Conservation (phyloP, 2,113 vertebrate genomes). For the Motacilla tschutschensis region DNA sequence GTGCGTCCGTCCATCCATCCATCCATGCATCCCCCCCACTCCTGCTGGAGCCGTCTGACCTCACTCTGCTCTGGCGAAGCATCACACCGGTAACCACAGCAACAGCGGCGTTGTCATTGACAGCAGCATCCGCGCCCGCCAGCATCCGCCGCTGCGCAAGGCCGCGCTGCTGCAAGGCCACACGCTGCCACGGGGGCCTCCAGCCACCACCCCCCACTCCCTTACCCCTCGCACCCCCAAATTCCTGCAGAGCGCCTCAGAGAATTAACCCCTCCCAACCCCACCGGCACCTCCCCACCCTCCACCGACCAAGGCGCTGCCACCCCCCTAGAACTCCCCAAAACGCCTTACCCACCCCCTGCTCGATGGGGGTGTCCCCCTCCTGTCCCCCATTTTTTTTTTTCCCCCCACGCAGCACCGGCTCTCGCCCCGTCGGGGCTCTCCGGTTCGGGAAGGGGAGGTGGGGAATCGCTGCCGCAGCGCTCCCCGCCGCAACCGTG, state of each 20-base stretch:
- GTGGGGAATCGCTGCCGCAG: not conserved
- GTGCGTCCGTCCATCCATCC: not conserved
- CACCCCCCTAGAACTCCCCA: not conserved
- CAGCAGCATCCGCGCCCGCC: slow-evolving; percentile 36
- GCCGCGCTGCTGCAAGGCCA: slow-evolving; percentile 36
- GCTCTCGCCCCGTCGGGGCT: not conserved
- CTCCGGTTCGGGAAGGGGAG: not conserved
- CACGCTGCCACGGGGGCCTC: not conserved
- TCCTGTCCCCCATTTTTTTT: not conserved
- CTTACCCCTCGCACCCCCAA: not conserved
- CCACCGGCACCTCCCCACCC: not conserved
- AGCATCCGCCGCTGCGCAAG: slow-evolving; percentile 27
- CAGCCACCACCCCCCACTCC: not conserved
- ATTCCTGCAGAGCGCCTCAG: not conserved
- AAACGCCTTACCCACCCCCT: not conserved
- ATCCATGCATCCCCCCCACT: not conserved
- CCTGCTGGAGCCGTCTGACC: slow-evolving; percentile 43
- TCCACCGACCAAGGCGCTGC: not conserved
- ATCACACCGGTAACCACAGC: slow-evolving; percentile 51
- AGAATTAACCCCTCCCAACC: not conserved
- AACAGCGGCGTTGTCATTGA: slow-evolving; percentile 56
- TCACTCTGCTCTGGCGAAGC: slow-evolving; percentile 46
- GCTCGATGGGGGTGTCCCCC: not conserved
- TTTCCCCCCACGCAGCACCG: not conserved
- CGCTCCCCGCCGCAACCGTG: slow-evolving; percentile 12